Evolutionary conservation across 2,888 invertebrate genomes (phyloP).

Genomic region (Electrophaes corylata): DNA sequence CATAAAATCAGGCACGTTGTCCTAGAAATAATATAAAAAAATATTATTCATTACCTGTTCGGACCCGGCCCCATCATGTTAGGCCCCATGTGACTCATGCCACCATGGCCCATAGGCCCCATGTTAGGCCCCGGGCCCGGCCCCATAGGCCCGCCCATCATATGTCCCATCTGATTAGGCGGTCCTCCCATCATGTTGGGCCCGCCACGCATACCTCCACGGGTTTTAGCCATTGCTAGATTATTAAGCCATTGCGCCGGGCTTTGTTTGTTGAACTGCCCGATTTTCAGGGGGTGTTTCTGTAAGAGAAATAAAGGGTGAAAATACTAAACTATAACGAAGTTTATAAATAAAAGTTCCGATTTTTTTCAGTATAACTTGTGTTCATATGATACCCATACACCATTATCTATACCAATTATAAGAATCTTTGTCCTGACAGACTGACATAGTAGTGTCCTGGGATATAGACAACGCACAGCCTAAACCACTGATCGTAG

Average conservation of each 20-base stretch:
- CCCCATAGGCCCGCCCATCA: conserved; percentile 81
- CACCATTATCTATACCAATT: background rate
- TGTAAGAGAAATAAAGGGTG: conserved; percentile 68
- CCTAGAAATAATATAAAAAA: background rate
- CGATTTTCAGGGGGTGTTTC: conserved; percentile 96
- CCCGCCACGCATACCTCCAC: conserved; percentile 85
- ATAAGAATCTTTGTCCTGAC: too few species aligned
- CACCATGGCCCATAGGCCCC: conserved; percentile 76
- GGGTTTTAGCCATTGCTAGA: conserved; percentile 89
- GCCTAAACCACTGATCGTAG: too few species aligned
- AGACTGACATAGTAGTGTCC: too few species aligned
- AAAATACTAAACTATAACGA: background rate
- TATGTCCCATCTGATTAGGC: conserved; percentile 78
- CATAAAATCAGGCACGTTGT: too few species aligned
- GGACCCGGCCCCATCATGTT: conserved; percentile 76
- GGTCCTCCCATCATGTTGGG: conserved; percentile 80
- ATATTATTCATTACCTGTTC: conserved; percentile 41
- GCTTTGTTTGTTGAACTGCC: conserved; percentile 93
- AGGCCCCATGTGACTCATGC: conserved; percentile 80
- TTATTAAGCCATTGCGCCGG: conserved; percentile 92
- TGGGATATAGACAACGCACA: too few species aligned
- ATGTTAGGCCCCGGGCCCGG: conserved; percentile 77
- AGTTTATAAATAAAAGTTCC: too few species aligned
- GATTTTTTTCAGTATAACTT: too few species aligned
- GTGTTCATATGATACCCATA: background rate